phyloP scores from a whole-genome alignment of 2,888 invertebrate genomes.

The Aleiodes testaceus region DNA sequence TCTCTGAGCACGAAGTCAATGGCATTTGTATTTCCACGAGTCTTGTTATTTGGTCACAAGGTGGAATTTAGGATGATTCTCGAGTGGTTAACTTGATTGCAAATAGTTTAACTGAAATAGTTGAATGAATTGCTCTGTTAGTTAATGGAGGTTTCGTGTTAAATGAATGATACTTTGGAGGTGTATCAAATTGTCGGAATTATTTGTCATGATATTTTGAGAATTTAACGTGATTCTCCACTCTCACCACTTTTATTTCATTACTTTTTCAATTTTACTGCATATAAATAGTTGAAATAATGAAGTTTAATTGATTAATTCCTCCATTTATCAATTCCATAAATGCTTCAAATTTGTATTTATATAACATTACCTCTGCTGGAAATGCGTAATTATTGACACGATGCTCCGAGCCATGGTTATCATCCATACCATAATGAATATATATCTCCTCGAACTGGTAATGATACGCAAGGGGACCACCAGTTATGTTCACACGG shows the following conservation, averaged over 20 bases:
- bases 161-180: constrained; percentile 14
- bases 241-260: background rate
- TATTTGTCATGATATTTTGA: constrained; percentile 18
- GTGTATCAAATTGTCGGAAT: constrained; percentile 6
- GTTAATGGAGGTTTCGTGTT: constrained; percentile 9
- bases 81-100: constrained; percentile 16
- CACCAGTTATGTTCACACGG: constrained; percentile 95
- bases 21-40: constrained; percentile 7
- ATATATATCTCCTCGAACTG: constrained; percentile 97
- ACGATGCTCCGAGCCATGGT: constrained; percentile 95
- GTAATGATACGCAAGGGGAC: constrained; percentile 95
- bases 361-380: constrained; percentile 85
- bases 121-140: background rate
- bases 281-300: background rate
- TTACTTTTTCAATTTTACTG: background rate
- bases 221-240: background rate
- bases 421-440: constrained; percentile 93
- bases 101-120: constrained; percentile 27
- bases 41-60: constrained; percentile 29
- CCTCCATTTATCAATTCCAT: background rate
- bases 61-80: constrained; percentile 19
- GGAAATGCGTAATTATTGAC: constrained; percentile 97
- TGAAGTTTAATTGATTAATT: background rate
- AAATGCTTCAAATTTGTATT: constrained; percentile 9
- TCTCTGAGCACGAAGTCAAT: background rate